phyloP scores from a whole-genome alignment of 2,113 vertebrate genomes.

The Nothoprocta perdicaria region DNA sequence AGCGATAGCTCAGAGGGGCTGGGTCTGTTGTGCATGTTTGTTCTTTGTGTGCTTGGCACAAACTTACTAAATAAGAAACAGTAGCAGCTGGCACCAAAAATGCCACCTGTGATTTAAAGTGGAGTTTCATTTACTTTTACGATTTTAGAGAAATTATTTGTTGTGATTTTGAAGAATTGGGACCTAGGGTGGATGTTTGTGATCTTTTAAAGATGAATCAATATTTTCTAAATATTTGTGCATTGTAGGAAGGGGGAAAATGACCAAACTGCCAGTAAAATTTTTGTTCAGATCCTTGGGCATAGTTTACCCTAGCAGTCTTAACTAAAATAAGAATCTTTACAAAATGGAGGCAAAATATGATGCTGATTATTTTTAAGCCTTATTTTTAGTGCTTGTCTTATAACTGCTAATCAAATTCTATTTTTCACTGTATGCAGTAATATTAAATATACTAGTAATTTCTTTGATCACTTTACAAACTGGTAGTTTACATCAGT shows the following conservation, averaged over 20 bases:
- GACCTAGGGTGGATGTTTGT: not conserved
- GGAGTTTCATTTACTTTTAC: not conserved
- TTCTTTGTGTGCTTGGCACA: slow-evolving; percentile 24
- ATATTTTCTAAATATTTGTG: not conserved
- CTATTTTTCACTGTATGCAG: not conserved
- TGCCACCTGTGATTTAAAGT: not conserved
- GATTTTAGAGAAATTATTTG: slow-evolving; percentile 2
- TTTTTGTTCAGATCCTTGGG: not conserved
- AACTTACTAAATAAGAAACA: slow-evolving; percentile 12
- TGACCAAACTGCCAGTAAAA: not conserved
- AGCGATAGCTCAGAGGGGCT: not conserved
- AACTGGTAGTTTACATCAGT: not conserved
- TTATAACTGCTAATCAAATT: not conserved
- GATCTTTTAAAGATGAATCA: not conserved
- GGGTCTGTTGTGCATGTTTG: slow-evolving; percentile 42
- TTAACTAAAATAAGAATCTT: not conserved
- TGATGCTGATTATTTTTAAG: too few species aligned
- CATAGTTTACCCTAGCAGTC: not conserved
- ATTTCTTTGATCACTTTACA: not conserved
- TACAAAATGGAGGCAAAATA: too few species aligned
- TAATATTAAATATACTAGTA: not conserved
- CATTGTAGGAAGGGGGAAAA: not conserved
- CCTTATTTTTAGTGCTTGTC: not conserved
- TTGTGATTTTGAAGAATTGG: not conserved
- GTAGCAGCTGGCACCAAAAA: not conserved